phyloP scores from a whole-genome alignment of 1,140 invertebrate genomes.

The Diabrotica undecimpunctata region DNA sequence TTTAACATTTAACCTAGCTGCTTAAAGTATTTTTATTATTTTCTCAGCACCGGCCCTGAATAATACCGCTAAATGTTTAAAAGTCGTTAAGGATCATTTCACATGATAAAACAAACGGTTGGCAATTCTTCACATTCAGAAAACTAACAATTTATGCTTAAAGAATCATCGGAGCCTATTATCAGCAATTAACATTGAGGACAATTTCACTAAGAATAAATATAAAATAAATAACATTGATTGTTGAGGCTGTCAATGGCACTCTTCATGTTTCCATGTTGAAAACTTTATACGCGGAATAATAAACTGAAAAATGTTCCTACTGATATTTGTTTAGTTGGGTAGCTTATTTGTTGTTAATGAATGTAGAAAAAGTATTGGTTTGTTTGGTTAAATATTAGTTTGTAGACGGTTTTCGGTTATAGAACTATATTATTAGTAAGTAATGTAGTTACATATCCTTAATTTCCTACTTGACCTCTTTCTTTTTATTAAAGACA shows the following conservation, averaged over 20 bases:
- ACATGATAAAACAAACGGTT: background rate
- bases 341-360: background rate
- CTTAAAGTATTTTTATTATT: too few species aligned
- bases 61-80: background rate
- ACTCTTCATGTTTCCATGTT: slow-evolving; percentile 36
- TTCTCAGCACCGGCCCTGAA: too few species aligned
- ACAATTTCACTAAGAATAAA: slow-evolving; percentile 39
- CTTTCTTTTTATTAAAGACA: too few species aligned
- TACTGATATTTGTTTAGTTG: background rate
- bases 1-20: too few species aligned
- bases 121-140: slow-evolving; percentile 3
- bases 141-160: slow-evolving; percentile 10
- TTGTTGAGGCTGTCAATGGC: slow-evolving; percentile 17
- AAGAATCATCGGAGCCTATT: slow-evolving; percentile 31
- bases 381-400: too few species aligned
- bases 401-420: too few species aligned
- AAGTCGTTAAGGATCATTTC: background rate
- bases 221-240: slow-evolving; percentile 38
- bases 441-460: too few species aligned
- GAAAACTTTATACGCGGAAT: slow-evolving; percentile 26
- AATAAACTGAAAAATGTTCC: slow-evolving; percentile 29
- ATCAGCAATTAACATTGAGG: slow-evolving; percentile 39
- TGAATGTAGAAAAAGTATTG: too few species aligned
- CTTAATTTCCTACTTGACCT: too few species aligned
- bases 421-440: too few species aligned